Evolutionary conservation across 2,797 vertebrate genomes (phyloP).

Genomic region (Tokudaia tokunoshimensis): DNA sequence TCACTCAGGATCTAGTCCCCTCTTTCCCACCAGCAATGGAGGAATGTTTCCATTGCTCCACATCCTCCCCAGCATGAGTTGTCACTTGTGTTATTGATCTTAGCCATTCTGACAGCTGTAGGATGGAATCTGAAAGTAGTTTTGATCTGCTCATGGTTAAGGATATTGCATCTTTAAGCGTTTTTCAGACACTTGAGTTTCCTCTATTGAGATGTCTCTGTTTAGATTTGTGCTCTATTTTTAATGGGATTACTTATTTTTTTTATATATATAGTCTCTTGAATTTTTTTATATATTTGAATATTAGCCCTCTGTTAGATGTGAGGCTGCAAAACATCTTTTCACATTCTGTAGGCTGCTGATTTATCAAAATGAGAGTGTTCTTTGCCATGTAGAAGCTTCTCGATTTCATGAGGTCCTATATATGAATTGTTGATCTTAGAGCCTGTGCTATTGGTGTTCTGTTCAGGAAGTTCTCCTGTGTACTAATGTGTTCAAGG

Average conservation of each 20-base stretch:
- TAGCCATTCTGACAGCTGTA: background rate
- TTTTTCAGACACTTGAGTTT: background rate
- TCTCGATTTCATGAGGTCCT: background rate
- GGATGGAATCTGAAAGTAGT: background rate
- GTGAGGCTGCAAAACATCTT: background rate
- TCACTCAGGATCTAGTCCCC: background rate
- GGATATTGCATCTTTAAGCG: background rate
- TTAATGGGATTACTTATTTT: background rate
- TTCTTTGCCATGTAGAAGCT: background rate
- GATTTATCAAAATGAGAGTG: background rate
- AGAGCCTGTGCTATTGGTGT: background rate
- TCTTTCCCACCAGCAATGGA: background rate
- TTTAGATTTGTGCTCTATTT: background rate
- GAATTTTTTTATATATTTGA: background rate
- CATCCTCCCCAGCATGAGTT: background rate
- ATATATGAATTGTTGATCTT: background rate
- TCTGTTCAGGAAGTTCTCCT: background rate
- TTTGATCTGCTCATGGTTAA: background rate
- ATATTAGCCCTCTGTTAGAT: background rate
- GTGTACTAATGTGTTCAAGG: background rate
- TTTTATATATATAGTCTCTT: background rate
- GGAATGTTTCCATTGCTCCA: background rate
- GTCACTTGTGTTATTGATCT: background rate
- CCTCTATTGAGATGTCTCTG: background rate
- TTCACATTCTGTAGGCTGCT: background rate